Conservation (phyloP, 2,113 vertebrate genomes). For the Petromus typicus region DNA sequence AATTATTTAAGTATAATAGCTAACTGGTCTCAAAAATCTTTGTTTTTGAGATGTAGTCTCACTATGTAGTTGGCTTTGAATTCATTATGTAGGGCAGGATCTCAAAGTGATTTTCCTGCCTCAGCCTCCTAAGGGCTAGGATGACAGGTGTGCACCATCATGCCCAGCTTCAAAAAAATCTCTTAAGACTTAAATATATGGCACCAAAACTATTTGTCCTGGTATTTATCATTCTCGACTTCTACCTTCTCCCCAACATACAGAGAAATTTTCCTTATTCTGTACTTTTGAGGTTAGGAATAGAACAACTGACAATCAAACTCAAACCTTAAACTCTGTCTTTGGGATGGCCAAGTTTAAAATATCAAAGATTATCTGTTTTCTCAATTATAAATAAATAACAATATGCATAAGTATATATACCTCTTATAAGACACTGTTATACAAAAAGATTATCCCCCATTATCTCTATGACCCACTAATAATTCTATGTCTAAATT, state of each 20-base stretch:
- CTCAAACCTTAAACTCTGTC: not conserved
- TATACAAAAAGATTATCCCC: not conserved
- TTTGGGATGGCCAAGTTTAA: not conserved
- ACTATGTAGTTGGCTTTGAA: not conserved
- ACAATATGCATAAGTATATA: not conserved
- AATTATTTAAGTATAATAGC: not conserved
- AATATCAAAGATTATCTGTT: not conserved
- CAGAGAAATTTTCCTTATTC: conserved; percentile 6
- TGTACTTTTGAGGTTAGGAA: not conserved
- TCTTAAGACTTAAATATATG: not conserved
- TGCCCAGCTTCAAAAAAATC: not conserved
- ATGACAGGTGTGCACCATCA: not conserved
- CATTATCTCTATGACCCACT: not conserved
- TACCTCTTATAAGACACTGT: not conserved
- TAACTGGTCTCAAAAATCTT: not conserved
- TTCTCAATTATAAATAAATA: not conserved
- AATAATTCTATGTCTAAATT: not conserved
- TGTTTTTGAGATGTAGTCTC: not conserved
- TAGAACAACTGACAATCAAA: not conserved
- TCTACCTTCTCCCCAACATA: not conserved
- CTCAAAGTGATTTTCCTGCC: not conserved
- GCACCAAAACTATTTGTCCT: not conserved
- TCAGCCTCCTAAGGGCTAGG: not conserved
- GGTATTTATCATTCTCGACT: not conserved
- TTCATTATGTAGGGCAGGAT: not conserved